Percentiles rank a stretch among this genome's conserved stretches.
Conservation (phyloP, 2,113 vertebrate species). For the Seriola rivoliana region DNA sequence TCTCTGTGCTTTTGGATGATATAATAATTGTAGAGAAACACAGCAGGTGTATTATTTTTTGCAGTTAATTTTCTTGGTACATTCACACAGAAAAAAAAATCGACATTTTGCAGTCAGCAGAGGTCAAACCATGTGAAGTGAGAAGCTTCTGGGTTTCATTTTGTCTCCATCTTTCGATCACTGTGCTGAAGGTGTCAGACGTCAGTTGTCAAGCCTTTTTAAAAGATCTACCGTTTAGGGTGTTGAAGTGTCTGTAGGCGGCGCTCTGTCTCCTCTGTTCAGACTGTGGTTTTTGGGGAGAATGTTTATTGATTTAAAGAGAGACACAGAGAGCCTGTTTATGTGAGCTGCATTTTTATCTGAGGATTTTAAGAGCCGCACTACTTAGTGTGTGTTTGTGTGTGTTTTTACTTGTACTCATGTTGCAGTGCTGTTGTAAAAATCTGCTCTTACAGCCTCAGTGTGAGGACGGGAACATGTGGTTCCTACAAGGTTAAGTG, state of each 20-base stretch:
- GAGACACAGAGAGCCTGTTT: not conserved
- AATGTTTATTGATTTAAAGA: slow-evolving; percentile 14
- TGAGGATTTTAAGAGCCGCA: slow-evolving; percentile 5
- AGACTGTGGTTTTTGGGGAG: not conserved
- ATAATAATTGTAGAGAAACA: too few relatives aligned
- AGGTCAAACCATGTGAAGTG: too few relatives aligned
- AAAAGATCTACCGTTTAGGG: not conserved
- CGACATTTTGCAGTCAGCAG: too few relatives aligned
- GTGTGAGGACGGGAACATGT: not conserved
- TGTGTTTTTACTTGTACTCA: not conserved
- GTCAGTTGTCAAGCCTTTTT: not conserved
- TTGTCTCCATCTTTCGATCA: too few relatives aligned
- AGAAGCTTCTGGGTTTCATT: too few relatives aligned
- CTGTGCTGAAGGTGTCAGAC: too few relatives aligned
- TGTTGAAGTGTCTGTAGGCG: not conserved
- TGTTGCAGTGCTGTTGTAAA: not conserved
- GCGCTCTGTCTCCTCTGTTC: not conserved
- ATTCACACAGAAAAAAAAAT: too few relatives aligned
- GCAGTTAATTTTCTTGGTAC: too few relatives aligned
- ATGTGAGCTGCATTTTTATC: slow-evolving; percentile 32
- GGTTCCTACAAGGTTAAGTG: not conserved
- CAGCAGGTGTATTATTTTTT: too few relatives aligned
- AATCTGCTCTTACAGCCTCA: not conserved
- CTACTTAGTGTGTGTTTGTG: not conserved
- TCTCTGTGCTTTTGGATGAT: too few relatives aligned